A percentile compares a stretch with the other conserved stretches of the same genome.
Conservation (phyloP, 2,888 invertebrate genomes). For the Hololepta plana region DNA sequence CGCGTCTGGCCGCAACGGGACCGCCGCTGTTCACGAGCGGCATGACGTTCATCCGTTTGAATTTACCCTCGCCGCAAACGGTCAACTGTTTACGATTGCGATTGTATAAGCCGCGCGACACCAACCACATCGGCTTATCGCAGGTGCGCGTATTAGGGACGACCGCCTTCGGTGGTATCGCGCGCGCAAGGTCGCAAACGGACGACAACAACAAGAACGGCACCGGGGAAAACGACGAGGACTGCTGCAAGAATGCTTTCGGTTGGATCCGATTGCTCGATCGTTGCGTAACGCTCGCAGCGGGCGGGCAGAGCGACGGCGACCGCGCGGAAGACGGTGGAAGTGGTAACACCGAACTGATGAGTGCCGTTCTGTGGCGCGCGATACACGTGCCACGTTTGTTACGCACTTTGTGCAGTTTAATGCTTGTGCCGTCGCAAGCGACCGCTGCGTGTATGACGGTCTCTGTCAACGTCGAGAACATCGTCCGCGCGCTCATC, state of each 20-base stretch:
- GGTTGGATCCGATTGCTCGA: conserved; percentile 73
- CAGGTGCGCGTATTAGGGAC: conserved; percentile 74
- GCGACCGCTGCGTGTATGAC: conserved; percentile 41
- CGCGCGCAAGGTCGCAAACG: too few relatives aligned
- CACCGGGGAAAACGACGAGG: too few relatives aligned
- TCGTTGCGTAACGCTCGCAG: conserved; percentile 47
- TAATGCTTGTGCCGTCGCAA: conserved; percentile 49
- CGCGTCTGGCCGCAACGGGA: conserved; percentile 63
- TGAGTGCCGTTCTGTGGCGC: conserved; percentile 34
- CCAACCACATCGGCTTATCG: conserved; percentile 75
- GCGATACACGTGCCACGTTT: conserved; percentile 48
- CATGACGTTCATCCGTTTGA: conserved; percentile 70
- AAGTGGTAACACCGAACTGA: too few relatives aligned
- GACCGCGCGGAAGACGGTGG: too few relatives aligned
- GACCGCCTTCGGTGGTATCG: conserved; percentile 58
- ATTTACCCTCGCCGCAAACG: conserved; percentile 67
- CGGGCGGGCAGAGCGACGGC: too few relatives aligned
- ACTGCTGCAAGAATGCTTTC: conserved; percentile 42
- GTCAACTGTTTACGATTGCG: conserved; percentile 61
- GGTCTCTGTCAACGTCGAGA: conserved; percentile 45
- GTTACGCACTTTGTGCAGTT: conserved; percentile 50
- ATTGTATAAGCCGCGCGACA: conserved; percentile 71
- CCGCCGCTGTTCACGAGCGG: conserved; percentile 77
- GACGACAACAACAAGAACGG: too few relatives aligned
- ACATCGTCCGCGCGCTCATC: conserved; percentile 50